Percentiles rank a stretch among this genome's conserved stretches.
Evolutionary conservation across 2,797 vertebrate genomes (phyloP).

Genomic region (Bradypodion ventrale): DNA sequence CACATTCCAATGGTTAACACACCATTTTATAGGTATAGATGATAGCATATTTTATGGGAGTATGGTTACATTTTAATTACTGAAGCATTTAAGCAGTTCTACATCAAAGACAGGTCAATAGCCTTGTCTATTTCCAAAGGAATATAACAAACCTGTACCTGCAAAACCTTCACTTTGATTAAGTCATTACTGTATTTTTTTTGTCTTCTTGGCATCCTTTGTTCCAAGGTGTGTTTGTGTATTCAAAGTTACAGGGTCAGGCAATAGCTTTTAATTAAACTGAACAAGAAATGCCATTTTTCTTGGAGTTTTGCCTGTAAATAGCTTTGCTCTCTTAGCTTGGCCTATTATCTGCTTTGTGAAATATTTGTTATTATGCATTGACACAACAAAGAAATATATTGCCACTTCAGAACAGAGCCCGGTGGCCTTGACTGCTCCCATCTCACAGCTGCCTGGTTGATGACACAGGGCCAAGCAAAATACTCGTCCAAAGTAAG

Average conservation of each 20-base stretch:
- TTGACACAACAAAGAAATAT: not conserved
- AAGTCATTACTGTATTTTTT: no score
- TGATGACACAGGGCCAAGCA: not conserved
- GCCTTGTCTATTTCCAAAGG: not conserved
- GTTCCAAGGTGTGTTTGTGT: not conserved
- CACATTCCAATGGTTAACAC: no score
- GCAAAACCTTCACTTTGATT: not conserved
- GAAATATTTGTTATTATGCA: not conserved
- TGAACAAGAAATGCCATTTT: not conserved
- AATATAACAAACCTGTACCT: not conserved
- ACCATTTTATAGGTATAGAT: no score
- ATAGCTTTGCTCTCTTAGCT: not conserved
- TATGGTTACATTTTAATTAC: not conserved
- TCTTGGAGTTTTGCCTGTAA: not conserved
- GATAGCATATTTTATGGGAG: not conserved
- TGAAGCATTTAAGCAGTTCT: not conserved
- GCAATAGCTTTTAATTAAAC: slow-evolving; percentile 12
- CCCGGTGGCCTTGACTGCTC: not conserved
- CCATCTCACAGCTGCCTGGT: not conserved
- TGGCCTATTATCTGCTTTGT: not conserved
- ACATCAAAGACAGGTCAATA: not conserved
- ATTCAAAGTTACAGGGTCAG: not conserved
- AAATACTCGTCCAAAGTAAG: not conserved
- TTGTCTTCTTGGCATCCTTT: not conserved
- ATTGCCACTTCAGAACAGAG: not conserved